Percentiles rank a stretch among this genome's conserved stretches.
phyloP scores from a whole-genome alignment of 1,140 invertebrate genomes.

The Ruditapes philippinarum region DNA sequence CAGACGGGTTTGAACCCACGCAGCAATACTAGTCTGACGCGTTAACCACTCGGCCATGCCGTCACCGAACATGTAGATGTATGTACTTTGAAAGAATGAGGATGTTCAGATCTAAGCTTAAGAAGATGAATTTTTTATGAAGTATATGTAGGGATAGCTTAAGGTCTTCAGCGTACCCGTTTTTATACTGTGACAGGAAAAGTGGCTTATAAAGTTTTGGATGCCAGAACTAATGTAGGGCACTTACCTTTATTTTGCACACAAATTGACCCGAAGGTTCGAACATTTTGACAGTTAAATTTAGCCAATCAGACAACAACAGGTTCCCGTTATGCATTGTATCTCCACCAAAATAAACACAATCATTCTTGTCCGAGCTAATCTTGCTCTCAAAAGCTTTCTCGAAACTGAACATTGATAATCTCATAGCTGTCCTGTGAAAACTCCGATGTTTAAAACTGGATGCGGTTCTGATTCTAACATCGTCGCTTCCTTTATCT shows the following conservation, averaged over 20 bases:
- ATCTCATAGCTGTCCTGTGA: not conserved
- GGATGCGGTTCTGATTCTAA: not conserved
- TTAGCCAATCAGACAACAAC: slow-evolving; percentile 23
- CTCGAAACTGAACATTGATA: not conserved
- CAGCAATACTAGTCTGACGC: no score
- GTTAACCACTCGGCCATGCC: no score
- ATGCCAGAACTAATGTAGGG: no score
- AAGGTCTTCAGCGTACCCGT: no score
- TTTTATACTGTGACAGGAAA: no score
- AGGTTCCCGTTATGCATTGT: not conserved
- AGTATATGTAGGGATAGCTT: no score
- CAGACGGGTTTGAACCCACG: no score
- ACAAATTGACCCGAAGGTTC: not conserved
- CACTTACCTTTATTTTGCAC: not conserved
- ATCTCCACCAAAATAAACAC: not conserved
- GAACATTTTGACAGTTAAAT: slow-evolving; percentile 9
- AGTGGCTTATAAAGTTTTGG: no score
- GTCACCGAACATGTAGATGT: no score
- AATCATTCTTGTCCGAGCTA: not conserved
- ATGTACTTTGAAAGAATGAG: no score
- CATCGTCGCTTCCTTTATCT: not conserved
- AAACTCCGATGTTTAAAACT: not conserved
- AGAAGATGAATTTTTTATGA: no score
- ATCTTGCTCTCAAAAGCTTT: not conserved
- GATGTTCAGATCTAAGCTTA: no score